These are phyloP conservation scores for Laothoe populi DNA, from an alignment of 2,888 invertebrate species.

Conservation along the genomic window DNA sequence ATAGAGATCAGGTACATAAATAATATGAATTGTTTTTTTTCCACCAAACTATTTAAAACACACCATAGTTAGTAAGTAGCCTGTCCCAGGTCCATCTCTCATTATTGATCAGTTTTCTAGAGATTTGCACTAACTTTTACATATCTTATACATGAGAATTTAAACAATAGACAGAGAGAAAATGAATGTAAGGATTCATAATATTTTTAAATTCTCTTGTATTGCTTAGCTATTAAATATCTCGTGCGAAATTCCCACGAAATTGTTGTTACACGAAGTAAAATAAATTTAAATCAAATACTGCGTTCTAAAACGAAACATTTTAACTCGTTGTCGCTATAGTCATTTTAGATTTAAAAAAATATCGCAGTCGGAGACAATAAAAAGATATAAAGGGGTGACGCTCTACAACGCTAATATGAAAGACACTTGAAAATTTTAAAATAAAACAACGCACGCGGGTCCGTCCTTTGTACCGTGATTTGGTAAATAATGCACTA, in stretches of 20 bases:
- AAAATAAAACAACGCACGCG: conserved; percentile 63
- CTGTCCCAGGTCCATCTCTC: no score
- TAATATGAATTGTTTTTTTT: not conserved
- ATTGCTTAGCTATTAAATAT: no score
- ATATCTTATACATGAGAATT: no score
- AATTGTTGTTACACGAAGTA: conserved; percentile 40
- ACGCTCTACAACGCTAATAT: conserved; percentile 33
- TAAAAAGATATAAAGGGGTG: conserved; percentile 51
- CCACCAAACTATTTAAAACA: no score
- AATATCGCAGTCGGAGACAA: conserved; percentile 53
- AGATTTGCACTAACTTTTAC: no score
- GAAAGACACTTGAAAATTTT: conserved; percentile 65
- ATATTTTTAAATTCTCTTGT: no score
- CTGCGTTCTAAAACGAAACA: conserved; percentile 55
- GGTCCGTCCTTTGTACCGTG: conserved; percentile 53
- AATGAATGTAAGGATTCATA: no score
- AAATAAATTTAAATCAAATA: conserved; percentile 46
- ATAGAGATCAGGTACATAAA: no score
- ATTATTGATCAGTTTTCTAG: no score
- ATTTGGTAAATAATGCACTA: conserved; percentile 38
- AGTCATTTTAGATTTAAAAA: conserved; percentile 40
- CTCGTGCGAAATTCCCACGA: conserved; percentile 45
- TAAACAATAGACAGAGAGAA: no score
- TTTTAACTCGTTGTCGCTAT: conserved; percentile 53
- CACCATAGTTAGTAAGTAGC: no score